Base-by-base conservation (phyloP, 2,113 vertebrate genomes). In the Sinocyclocheilus maitianheensis region DNA sequence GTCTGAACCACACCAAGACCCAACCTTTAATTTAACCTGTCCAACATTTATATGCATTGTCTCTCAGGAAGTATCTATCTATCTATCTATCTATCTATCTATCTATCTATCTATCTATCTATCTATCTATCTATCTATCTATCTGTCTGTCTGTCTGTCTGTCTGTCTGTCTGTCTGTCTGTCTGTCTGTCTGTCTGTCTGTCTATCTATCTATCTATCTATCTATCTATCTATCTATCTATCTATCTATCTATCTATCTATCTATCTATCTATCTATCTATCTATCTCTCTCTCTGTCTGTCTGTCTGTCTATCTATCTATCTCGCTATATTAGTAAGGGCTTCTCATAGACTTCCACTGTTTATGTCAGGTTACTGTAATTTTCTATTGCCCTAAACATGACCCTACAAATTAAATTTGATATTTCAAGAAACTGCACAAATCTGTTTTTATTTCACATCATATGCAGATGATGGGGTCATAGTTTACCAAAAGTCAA, bases 21-120 rank as follows among this genome's bases (percentile, higher is more conserved):
- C 30, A 40, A 80, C 91, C 93, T 94, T 90, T 93, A 91, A 93
- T 93, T 92, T 93, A 81, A 37, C 81, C 46, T 80, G 53, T 5
- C 69, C 76, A 24, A 55, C 79, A 84, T 82, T 65, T 85, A 62
- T 43, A 79, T 3, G 40, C 16, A 22, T 55, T 81, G 46, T 71
- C 69, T 58, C n/a, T 79, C 26, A 60, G 53, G 55, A 60, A 62
- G 10, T 34, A n/a, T 55, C 24, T 53, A 12, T 26, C 62, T 24
- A 12, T 24, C 37, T 37, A 37, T 37, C 37, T 37, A 5, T 37
- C 60, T 62, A 0, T 37, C 58, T 60, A 22, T 60, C 13, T 51
- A 51, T 12, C 51, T 55, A 58, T 51, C 48, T 51, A 10, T 46
- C 43, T 51, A 1, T 67, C 24, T 53, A 12, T 26, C 62, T 24